Conservation (phyloP, 2,113 vertebrate genomes). For the Xyrauchen texanus region DNA sequence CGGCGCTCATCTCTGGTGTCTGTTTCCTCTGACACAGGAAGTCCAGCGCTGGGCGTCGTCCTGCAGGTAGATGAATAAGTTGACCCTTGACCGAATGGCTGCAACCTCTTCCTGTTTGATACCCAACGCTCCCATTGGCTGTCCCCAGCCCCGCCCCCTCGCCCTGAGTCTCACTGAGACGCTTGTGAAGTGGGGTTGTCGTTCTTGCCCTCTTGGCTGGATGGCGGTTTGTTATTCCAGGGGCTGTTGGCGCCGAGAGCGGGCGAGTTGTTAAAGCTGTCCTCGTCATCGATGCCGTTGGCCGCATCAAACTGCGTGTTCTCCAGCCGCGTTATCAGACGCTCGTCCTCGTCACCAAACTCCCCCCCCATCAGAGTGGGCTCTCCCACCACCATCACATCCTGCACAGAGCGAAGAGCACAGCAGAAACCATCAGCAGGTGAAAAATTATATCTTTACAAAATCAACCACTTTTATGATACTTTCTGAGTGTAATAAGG, state of each 20-base stretch:
- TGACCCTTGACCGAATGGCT: slow-evolving; percentile 30
- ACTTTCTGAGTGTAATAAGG: too few species aligned
- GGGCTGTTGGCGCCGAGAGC: slow-evolving; percentile 97
- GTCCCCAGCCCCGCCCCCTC: slow-evolving; percentile 56
- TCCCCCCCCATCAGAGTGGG: slow-evolving; percentile 99
- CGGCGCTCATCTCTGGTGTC: slow-evolving; percentile 64
- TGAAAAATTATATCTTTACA: neutral
- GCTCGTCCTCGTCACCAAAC: slow-evolving; percentile 97
- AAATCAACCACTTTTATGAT: too few species aligned
- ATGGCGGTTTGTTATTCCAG: slow-evolving; percentile 99
- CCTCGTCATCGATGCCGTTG: slow-evolving; percentile 97
- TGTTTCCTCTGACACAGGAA: slow-evolving; percentile 6
- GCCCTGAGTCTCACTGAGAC: slow-evolving; percentile 84
- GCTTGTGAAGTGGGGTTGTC: slow-evolving; percentile 99
- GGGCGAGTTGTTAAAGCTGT: slow-evolving; percentile 99
- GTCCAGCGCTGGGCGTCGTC: slow-evolving; percentile 52
- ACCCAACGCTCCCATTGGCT: slow-evolving; percentile 69
- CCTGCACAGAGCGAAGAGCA: slow-evolving; percentile 78
- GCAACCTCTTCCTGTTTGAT: slow-evolving; percentile 44
- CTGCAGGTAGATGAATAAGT: slow-evolving; percentile 53
- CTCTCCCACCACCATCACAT: slow-evolving; percentile 99
- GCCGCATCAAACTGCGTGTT: slow-evolving; percentile 98
- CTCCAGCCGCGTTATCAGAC: slow-evolving; percentile 98
- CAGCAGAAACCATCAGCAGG: neutral
- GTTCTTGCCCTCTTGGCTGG: slow-evolving; percentile 99